A percentile compares a stretch with the other conserved stretches of the same genome.
Evolutionary conservation across 1,140 invertebrate genomes (phyloP).

Genomic region (Heliothis subflexa): DNA sequence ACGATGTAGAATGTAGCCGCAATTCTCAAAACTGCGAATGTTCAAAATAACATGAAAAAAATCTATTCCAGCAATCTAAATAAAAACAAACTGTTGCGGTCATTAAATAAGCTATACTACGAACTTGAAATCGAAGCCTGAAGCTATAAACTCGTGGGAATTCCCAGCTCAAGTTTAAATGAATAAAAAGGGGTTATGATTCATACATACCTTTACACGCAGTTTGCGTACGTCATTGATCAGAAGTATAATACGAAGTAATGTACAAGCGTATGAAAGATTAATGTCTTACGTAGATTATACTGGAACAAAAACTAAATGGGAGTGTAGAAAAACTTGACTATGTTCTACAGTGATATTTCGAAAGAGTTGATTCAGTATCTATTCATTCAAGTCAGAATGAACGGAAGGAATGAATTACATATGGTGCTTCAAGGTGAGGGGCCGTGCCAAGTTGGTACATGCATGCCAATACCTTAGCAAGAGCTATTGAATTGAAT

Average conservation of each 20-base stretch:
- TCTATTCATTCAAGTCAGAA: conserved; percentile 25
- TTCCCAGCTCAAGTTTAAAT: conserved; percentile 63
- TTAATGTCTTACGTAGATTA: conserved; percentile 2
- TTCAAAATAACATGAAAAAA: neutral
- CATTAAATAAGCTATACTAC: conserved; percentile 58
- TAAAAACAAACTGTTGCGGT: conserved; percentile 45
- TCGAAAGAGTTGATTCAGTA: conserved; percentile 18
- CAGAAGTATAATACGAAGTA: conserved; percentile 14
- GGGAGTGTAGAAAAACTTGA: neutral
- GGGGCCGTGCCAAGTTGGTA: neutral
- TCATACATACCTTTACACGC: conserved; percentile 59
- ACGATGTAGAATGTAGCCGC: neutral
- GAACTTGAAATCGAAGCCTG: conserved; percentile 61
- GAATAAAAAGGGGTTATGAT: conserved; percentile 61
- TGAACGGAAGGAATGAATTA: conserved; percentile 22
- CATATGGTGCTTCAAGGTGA: conserved; percentile 13
- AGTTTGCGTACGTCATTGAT: conserved; percentile 56
- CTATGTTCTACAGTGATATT: neutral
- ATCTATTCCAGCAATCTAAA: conserved; percentile 40
- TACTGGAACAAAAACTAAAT: conserved; percentile 6
- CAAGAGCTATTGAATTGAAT: too few relatives aligned
- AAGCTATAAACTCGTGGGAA: conserved; percentile 64
- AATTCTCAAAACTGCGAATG: conserved; percentile 8
- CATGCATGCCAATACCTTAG: too few relatives aligned
- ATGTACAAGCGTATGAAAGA: neutral